Base-by-base conservation (phyloP, 2,113 vertebrate genomes). In the Cyprinus carpio region DNA sequence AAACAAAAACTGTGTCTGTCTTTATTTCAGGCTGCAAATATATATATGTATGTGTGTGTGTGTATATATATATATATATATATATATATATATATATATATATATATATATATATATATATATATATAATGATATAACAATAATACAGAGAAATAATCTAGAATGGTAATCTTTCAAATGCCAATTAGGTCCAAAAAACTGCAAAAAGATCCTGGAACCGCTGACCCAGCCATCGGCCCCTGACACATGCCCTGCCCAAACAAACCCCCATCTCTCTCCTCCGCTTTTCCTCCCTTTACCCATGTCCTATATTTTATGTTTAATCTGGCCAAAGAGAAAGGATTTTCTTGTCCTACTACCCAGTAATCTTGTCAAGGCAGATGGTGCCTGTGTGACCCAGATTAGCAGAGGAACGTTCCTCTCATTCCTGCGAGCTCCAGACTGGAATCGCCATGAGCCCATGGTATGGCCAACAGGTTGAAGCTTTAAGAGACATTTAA, bases 311-410 rank as follows among this genome's bases (percentile, higher is more conserved):
- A 93, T 95, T 94, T 91, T 90, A 91, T 87, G 90, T 92, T 90
- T 95, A 95, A 95, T 94, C 93, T 92, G 90, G 91, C 93, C 91
- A 90, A 88, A 91, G 91, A 89, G 65, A 94, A 93, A 90, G 65
- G 94, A 93, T 90, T 93, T n/a, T 94, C 93, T 94, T 94, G 91
- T 93, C 92, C 92, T 90, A 92, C 91, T 93, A 90, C 86, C 65
- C 87, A 93, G 90, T 95, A 95, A 95, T 95, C 93, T 93, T 93
- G 93, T 93, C 91, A 93, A 91, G 93, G 91, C 94, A 95, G 94
- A 95, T 95, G 94, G 93, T 88, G 85, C 88, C 86, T 88, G 69
- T 25, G 71, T 92, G 91, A 92, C 93, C 92, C 93, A 94, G 87
- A 93, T 93, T 89, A 89, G 67, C 86, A 72, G 81, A 46, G 87